Evolutionary conservation across 2,888 invertebrate species (phyloP), one percentile per base, ranked within the genome.

Genomic region (Caenorhabditis afra): DNA sequence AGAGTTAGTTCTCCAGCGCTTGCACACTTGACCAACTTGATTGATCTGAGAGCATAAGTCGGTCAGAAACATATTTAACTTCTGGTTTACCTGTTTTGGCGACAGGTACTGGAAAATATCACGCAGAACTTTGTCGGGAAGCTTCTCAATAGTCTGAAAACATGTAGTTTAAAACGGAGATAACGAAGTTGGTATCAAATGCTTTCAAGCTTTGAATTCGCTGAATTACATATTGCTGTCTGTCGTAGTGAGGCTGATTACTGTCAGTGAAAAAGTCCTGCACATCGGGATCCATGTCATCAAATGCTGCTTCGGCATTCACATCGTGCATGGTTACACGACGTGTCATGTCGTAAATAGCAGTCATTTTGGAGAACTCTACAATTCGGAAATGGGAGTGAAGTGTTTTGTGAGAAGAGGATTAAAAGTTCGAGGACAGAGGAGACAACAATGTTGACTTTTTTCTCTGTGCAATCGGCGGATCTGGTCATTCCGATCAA

Each of bases 61-160:
- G 18, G 18, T 37, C n/a, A 45, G 49, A 39, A 16, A 16, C 14
- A 14, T 35, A 22, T 14, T 14, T 45, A 11, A 3, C 37, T 18
- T 18, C 5, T 14, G 29, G 29, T 5, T 39, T 23, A 83, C 83
- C 74, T 83, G 83, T 44, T 81, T 64, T 29, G 83, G 76, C 10
- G 83, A 79, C 39, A 83, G 52, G 39, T 83, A 83, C n/a, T 76
- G 78, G 57, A 83, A 99, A 90, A 97, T 95, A 90, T 95, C 94
- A 82, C 97, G 92, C 45, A 99, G 92, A 37, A 98, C 95, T 92
- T 97, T 98, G 91, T 99, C 98, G 12, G 99, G 98, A 44, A 99
- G 93, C 91, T 97, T 88, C 50, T 90, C 90, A 58, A 90, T 87
- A 3, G 88, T 89, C 90, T 90, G 85, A 23, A 89, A 88, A 59